These are phyloP conservation scores for Bolborhynchus lineola DNA, from an alignment of 2,113 vertebrate species.

Conservation along the genomic window DNA sequence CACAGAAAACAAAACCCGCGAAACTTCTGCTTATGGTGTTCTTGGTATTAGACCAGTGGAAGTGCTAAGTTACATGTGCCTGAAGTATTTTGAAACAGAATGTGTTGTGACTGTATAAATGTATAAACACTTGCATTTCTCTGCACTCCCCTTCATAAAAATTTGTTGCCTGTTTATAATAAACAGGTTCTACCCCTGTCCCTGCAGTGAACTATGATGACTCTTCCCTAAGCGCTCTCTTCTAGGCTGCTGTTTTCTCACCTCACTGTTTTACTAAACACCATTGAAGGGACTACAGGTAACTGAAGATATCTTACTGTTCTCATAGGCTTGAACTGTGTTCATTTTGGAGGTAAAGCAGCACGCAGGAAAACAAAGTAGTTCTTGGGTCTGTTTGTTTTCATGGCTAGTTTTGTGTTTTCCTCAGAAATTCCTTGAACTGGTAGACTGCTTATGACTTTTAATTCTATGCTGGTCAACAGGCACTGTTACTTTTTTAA, in stretches of 20 bases:
- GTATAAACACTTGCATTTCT: neutral
- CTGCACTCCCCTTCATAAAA: neutral
- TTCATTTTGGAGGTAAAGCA: neutral
- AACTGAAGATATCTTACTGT: neutral
- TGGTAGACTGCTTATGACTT: neutral
- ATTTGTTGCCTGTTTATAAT: neutral
- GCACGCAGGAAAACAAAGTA: accelerated
- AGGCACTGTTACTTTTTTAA: slow-evolving; percentile 51
- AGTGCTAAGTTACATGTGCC: neutral
- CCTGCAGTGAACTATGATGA: neutral
- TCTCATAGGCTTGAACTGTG: neutral
- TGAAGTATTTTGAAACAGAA: neutral
- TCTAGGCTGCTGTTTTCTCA: neutral
- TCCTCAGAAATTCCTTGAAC: neutral
- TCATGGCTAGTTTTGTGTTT: neutral
- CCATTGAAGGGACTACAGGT: neutral
- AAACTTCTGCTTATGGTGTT: neutral
- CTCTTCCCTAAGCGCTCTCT: neutral
- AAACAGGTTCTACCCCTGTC: neutral
- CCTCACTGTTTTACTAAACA: neutral
- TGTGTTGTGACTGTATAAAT: neutral
- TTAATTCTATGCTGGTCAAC: slow-evolving; percentile 15
- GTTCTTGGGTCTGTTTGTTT: neutral
- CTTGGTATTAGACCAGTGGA: neutral
- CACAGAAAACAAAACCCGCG: neutral